Percentiles rank a stretch among this genome's conserved stretches.
Conservation (phyloP, 2,888 invertebrate species). For the Drosophila hawaiiensis region DNA sequence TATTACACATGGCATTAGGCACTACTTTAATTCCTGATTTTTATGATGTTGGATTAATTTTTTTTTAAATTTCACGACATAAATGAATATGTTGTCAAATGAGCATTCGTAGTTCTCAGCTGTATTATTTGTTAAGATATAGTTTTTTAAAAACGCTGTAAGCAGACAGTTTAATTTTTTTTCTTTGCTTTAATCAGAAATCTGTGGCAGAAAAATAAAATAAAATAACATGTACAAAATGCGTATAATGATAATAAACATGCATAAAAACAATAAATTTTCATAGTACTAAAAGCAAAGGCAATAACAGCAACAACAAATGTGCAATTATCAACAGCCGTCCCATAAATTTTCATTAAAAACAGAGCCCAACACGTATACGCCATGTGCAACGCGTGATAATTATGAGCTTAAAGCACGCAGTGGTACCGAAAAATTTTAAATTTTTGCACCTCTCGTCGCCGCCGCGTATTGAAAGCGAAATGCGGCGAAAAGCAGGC, state of each 20-base stretch:
- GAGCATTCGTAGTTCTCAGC: conserved; percentile 36
- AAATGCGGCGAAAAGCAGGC: conserved; percentile 22
- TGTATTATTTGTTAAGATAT: conserved; percentile 29
- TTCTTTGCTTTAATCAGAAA: conserved; percentile 9
- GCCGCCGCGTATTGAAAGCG: conserved; percentile 37
- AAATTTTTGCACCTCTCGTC: conserved; percentile 7
- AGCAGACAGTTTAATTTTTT: conserved; percentile 25
- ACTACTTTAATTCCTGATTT: conserved; percentile 74
- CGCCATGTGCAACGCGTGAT: conserved; percentile 66
- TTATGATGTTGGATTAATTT: conserved; percentile 50
- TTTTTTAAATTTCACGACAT: conserved; percentile 41
- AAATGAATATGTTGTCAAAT: conserved; percentile 50
- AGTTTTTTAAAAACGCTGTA: conserved; percentile 53
- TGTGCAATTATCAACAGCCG: conserved; percentile 67
- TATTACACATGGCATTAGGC: conserved; percentile 69
- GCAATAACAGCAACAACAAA: conserved; percentile 42
- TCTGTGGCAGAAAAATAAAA: conserved; percentile 3
- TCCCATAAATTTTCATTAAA: conserved; percentile 69
- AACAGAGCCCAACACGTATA: conserved; percentile 50
- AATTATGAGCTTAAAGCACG: conserved; percentile 73
- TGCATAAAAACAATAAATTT: conserved; percentile 71
- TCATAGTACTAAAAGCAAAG: conserved; percentile 41
- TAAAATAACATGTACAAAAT: conserved; percentile 10
- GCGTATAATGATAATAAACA: conserved; percentile 58
- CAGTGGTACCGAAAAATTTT: conserved; percentile 35